Conservation (phyloP, 1,140 invertebrate genomes). For the Babylonia areolata region DNA sequence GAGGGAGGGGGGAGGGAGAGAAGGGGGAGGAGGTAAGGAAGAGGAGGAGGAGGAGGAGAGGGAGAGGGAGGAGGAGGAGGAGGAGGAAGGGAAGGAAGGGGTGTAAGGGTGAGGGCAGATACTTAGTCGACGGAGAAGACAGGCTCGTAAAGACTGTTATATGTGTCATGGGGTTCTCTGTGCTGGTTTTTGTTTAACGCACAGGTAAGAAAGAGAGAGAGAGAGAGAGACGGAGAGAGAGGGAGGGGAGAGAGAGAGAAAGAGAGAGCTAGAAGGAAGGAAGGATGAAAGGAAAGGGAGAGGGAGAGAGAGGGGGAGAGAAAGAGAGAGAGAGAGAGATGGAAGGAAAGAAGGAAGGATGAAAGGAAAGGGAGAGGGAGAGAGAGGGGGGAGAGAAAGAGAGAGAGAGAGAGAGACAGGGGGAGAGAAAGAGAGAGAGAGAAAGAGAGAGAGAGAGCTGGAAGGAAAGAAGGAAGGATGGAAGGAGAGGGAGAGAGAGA, state of each 20-base stretch:
- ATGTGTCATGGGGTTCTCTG: too few relatives aligned
- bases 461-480: background rate
- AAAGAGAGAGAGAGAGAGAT: background rate
- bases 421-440: background rate
- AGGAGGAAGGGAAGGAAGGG: background rate
- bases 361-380: background rate
- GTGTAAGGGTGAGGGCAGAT: background rate
- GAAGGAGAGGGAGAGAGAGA: background rate
- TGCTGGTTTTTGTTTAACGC: too few relatives aligned
- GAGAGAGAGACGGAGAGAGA: background rate
- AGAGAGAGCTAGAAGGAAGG: slow-evolving; percentile 7
- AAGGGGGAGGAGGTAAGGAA: background rate
- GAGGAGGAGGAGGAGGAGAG: background rate
- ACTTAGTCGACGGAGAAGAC: too few relatives aligned
- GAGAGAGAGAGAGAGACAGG: background rate
- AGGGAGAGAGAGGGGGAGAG: background rate
- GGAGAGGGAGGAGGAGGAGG: background rate
- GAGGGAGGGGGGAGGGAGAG: background rate
- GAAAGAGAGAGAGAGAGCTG: background rate
- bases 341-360: background rate
- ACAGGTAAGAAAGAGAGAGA: background rate
- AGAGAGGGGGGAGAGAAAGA: too few relatives aligned
- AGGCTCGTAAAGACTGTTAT: too few relatives aligned
- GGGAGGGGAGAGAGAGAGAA: background rate
- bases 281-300: background rate